Evolutionary conservation across 2,113 vertebrate species (phyloP).

Genomic region (Engystomops pustulosus): DNA sequence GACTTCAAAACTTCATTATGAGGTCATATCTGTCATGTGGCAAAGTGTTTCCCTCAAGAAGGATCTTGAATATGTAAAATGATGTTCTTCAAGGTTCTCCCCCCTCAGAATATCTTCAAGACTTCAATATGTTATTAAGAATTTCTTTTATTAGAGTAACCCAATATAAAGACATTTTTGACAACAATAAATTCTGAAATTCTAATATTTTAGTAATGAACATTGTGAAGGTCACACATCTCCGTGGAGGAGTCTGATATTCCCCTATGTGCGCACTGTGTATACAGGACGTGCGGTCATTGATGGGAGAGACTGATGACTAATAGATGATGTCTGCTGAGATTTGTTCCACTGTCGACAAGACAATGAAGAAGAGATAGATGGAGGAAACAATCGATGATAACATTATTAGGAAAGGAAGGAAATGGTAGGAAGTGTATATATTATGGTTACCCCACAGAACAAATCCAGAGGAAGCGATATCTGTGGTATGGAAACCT

Average conservation of each 20-base stretch:
- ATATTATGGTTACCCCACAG: background rate
- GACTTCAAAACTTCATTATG: no score
- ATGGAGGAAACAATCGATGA: background rate
- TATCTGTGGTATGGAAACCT: background rate
- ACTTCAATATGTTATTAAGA: background rate
- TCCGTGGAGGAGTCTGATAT: background rate
- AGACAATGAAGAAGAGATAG: conserved; percentile 22
- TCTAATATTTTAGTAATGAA: background rate
- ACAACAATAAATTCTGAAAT: background rate
- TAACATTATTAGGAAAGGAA: conserved; percentile 15
- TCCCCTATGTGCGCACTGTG: background rate
- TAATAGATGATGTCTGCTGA: conserved; percentile 14
- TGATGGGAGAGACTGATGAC: background rate
- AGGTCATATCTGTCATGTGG: no score
- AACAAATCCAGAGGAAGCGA: background rate
- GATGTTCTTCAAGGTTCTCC: background rate
- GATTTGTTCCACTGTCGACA: background rate
- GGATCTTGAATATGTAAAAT: background rate
- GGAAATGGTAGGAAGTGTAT: conserved; percentile 20
- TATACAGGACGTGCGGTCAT: conserved; percentile 6
- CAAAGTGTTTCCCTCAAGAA: background rate
- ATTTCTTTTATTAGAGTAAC: background rate
- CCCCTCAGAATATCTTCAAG: background rate
- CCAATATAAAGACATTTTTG: background rate
- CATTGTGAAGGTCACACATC: background rate